phyloP scores from a whole-genome alignment of 2,888 invertebrate genomes.

The Andrena dorsata region DNA sequence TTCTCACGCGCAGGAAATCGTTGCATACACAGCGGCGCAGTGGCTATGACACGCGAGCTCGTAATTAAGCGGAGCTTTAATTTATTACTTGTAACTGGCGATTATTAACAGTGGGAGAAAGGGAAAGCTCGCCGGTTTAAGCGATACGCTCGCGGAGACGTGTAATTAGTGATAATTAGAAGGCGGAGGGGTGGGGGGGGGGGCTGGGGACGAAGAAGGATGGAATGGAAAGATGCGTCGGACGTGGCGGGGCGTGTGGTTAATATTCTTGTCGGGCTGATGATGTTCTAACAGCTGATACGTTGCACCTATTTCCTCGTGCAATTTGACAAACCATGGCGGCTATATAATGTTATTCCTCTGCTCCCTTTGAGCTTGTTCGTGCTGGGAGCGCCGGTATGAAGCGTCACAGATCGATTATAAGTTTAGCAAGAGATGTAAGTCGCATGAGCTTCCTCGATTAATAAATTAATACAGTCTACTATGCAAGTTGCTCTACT shows the following conservation, averaged over 20 bases:
- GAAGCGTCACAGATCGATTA: no score
- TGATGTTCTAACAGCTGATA: slow-evolving; percentile 33
- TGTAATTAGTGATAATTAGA: slow-evolving; percentile 60
- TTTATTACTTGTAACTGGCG: slow-evolving; percentile 71
- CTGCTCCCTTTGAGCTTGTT: not conserved
- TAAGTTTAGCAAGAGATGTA: no score
- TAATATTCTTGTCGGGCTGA: slow-evolving; percentile 40
- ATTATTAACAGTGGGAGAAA: slow-evolving; percentile 62
- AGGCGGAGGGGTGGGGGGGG: slow-evolving; percentile 4
- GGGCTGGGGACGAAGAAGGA: slow-evolving; percentile 22
- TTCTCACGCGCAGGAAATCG: slow-evolving; percentile 22
- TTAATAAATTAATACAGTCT: no score
- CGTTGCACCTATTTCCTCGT: not conserved
- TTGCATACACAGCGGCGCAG: slow-evolving; percentile 33
- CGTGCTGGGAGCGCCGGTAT: no score
- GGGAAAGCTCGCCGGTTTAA: slow-evolving; percentile 32
- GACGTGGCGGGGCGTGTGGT: slow-evolving; percentile 19
- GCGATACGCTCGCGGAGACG: slow-evolving; percentile 39
- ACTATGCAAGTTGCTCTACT: not conserved
- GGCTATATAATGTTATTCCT: not conserved
- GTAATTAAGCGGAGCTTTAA: slow-evolving; percentile 73
- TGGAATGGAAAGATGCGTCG: slow-evolving; percentile 10
- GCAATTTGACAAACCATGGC: no score
- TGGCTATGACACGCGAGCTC: slow-evolving; percentile 67
- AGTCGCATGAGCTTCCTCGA: no score